Base-by-base conservation (phyloP, 2,113 vertebrate species). In the Anhinga anhinga region DNA sequence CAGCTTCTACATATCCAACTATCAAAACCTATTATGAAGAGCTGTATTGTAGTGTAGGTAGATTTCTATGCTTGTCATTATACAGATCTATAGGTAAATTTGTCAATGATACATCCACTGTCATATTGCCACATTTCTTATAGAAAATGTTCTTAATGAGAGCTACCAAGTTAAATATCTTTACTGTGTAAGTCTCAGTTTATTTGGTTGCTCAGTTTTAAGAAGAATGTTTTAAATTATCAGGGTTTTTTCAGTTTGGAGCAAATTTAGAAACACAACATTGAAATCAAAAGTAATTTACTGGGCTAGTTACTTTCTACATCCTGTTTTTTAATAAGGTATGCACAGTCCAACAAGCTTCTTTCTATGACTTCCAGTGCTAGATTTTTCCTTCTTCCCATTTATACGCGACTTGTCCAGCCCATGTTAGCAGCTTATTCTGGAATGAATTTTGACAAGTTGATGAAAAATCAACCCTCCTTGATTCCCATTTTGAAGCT, bases 21-120 rank as follows among this genome's bases (percentile, higher is more conserved):
- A 84, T 95, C 93, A 97, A 82, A 92, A 74, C 89, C 88, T 94
- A 61, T 97, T 97, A 96, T 95, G 94, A 95, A 80, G 82, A 82
- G 71, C 86, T 84, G 38, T 88, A 78, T 79, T 91, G 40, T 58
- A 66, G 70, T 34, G 40, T 58, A 92, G 88, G 87, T 82, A 83
- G 89, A 92, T 94, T 84, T 92, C 85, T 91, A 77, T 86, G 70
- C 71, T 59, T 97, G 83, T 92, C 97, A 61, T 86, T 91, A 96
- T 89, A 95, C 38, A 84, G 88, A 82, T 88, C 88, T 96, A 73
- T 96, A 95, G 82, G 94, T 96, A 91, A 91, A 95, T 94, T 76
- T 94, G 63, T 80, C 91, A 80, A 62, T 55, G 78, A 82, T 93
- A 85, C 1, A 29, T 94, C 58, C 55, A 45, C 77, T 86, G 89